Base-by-base conservation (phyloP, 2,888 invertebrate species). In the Cephus rjabovi region DNA sequence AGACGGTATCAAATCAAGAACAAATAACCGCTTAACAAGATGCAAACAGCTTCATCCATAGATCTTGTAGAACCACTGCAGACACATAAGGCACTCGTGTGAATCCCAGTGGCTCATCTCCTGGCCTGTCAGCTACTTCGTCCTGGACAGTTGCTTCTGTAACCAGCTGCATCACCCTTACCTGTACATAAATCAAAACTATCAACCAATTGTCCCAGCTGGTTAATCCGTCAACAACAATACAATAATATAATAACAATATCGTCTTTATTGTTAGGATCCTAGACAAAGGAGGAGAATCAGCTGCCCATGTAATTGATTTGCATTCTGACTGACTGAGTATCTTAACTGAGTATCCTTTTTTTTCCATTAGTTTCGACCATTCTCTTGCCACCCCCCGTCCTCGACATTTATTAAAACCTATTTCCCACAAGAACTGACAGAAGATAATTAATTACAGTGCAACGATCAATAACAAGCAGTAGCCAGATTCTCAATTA, bases 1-100 rank as follows among this genome's bases (percentile, higher is more conserved):
- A 83, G 83, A 82, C 84, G 86, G 84, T 86, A 89, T 88, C 87
- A 88, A 90, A 90, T 90, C 87, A 88, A 86, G 90, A 89, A 89
- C 89, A 90, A 90, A 90, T 90, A 90, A 82, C 82, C 83, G 83
- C 81, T 86, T 90, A 90, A 90, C 88, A 89, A 90, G 89, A 90
- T 90, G 88, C 89, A 90, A 90, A 90, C 89, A 89, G 82, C 80
- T 80, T 56, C 80, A 83, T 82, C 80, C 79, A 81, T 79, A 73
- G 69, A 23, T 30, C 12, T 4, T 30, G 2, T 34, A n/a, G 34
- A 71, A 34, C 33, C 30, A 71, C 71, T 15, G 30, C 30, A 31
- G 71, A 71, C 71, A 23, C 23, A 56, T 23, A 71, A 34, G 4
- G 34, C 15, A 15, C 71, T 71, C 30, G 9, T 71, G 33, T 11